Base-by-base conservation (phyloP, 2,888 invertebrate genomes). In the Sminthurides aquaticus region DNA sequence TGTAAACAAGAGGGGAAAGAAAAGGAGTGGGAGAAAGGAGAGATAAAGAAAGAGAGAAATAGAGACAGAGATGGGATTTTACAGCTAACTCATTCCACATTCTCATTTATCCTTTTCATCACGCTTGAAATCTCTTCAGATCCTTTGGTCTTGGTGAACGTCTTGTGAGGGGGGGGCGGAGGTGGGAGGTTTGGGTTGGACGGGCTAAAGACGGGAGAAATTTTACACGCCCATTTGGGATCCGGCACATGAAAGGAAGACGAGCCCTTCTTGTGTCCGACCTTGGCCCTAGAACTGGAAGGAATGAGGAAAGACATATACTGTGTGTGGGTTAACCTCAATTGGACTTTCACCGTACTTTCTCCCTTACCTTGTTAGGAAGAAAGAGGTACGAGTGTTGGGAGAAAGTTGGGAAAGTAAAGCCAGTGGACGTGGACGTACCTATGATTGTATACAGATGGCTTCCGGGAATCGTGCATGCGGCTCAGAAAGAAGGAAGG, bases 51-150 rank as follows among this genome's bases (percentile, higher is more conserved):
- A 34, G 5, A 34, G 15, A 34, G 43, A 34, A 34, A 34, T 34
- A 34, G 43, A 34, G 43, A 34, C 15, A 11, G 43, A 15, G 43
- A 34, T 34, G 43, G 43, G 43, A 27, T 57, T 63, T 63, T 63
- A 63, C 57, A 63, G 58, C 63, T 57, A 63, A 63, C 63, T 57
- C 63, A 63, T 57, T 57, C 62, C 56, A 56, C 43, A 58, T 62
- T 62, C 56, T 62, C 62, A 62, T 62, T 34, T 56, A 56, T 61
- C 49, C 52, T 43, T 27, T 43, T 56, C 56, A 27, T 24, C 22
- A 62, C 62, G 55, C 62, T 62, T 62, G 18, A 56, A 56, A 62
- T 56, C 56, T 43, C 5, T 28, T 11, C 29, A 5, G 34, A 52
- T 62, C 25, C 43, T 22, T 24, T 43, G n/a, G 57, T 24, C 2